Evolutionary conservation across 2,888 invertebrate species (phyloP).

Genomic region (Trimorus sp.): DNA sequence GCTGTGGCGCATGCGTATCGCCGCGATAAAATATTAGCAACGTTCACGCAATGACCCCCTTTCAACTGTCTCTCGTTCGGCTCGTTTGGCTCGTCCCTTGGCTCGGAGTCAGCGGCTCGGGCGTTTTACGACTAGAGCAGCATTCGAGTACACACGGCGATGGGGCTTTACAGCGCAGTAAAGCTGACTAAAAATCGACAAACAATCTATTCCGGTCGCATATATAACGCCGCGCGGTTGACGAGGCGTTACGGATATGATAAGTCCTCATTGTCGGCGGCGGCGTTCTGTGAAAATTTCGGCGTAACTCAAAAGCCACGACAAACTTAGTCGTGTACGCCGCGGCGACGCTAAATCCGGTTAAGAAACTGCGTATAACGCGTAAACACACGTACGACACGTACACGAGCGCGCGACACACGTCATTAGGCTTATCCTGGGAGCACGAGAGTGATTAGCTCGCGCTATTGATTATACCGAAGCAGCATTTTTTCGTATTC

Average conservation of each 20-base stretch:
- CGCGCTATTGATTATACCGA: slow-evolving; percentile 13
- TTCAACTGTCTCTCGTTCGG: slow-evolving; percentile 49
- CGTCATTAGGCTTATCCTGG: slow-evolving; percentile 60
- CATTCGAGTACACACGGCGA: slow-evolving; percentile 59
- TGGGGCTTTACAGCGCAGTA: slow-evolving; percentile 72
- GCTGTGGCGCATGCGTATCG: slow-evolving; percentile 33
- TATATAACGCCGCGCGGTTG: slow-evolving; percentile 66
- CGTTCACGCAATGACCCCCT: slow-evolving; percentile 57
- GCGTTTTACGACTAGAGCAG: slow-evolving; percentile 67
- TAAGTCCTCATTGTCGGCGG: slow-evolving; percentile 72
- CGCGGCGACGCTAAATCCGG: slow-evolving; percentile 78
- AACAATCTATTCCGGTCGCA: slow-evolving; percentile 75
- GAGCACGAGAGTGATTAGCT: slow-evolving; percentile 47
- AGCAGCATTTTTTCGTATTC: too few species aligned
- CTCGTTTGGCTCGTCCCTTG: slow-evolving; percentile 51
- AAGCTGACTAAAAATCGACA: slow-evolving; percentile 77
- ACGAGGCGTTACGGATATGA: slow-evolving; percentile 71
- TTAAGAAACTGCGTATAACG: slow-evolving; percentile 69
- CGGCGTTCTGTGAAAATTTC: slow-evolving; percentile 79
- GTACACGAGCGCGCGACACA: slow-evolving; percentile 51
- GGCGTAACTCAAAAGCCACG: slow-evolving; percentile 80
- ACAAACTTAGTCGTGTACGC: slow-evolving; percentile 80
- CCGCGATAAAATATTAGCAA: slow-evolving; percentile 50
- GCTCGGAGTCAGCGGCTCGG: slow-evolving; percentile 48
- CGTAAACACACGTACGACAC: slow-evolving; percentile 61